Evolutionary conservation across 2,113 vertebrate species (phyloP).

Genomic region (Mastomys coucha): DNA sequence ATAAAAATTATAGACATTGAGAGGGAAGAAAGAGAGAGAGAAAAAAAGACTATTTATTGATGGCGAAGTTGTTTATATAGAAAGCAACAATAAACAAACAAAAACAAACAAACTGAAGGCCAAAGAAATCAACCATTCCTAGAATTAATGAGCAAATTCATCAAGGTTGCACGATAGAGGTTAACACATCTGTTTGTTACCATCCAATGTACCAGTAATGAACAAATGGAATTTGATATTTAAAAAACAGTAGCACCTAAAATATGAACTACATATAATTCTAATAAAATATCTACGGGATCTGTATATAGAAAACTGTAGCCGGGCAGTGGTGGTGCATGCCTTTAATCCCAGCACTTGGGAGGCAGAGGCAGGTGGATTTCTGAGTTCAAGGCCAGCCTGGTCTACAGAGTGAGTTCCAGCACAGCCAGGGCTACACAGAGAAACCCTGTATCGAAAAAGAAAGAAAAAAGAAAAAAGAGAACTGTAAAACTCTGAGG

Average conservation of each 20-base stretch:
- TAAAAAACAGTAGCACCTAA: not conserved
- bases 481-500: not conserved
- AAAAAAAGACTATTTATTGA: not conserved
- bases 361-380: too few species aligned
- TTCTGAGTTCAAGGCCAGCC: too few species aligned
- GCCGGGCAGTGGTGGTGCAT: too few species aligned
- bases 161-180: not conserved
- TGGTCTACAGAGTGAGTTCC: too few species aligned
- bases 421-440: too few species aligned
- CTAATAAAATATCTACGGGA: not conserved
- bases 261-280: not conserved
- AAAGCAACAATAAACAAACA: not conserved
- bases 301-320: not conserved
- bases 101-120: not conserved
- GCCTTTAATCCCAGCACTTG: too few species aligned
- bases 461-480: too few species aligned
- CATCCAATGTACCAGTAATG: not conserved
- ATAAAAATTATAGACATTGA: not conserved
- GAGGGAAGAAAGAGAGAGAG: not conserved
- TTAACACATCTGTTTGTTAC: not conserved
- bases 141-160: not conserved
- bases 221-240: not conserved
- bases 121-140: not conserved
- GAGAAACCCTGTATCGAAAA: too few species aligned
- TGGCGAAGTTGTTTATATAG: not conserved